phyloP scores from a whole-genome alignment of 2,888 invertebrate species.

The Himalopsyche tibetana region DNA sequence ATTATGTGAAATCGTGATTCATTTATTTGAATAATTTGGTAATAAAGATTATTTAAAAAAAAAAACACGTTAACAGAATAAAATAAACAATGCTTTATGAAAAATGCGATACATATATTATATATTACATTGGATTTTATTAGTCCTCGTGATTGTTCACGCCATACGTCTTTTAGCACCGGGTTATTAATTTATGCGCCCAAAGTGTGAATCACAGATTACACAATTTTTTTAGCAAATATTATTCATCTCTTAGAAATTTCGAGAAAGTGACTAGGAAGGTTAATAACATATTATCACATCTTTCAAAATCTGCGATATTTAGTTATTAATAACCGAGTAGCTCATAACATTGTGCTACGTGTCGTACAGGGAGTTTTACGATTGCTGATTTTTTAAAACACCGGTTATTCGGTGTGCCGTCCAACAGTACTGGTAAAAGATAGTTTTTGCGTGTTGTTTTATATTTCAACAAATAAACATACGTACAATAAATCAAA shows the following conservation, averaged over 20 bases:
- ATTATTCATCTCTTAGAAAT: neutral
- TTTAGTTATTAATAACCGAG: no score
- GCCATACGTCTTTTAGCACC: neutral
- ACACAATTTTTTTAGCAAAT: constrained; percentile 1
- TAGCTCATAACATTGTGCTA: no score
- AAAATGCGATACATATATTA: neutral
- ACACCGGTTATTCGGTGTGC: no score
- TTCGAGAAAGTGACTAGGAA: constrained; percentile 3
- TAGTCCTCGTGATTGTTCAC: neutral
- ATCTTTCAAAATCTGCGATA: no score
- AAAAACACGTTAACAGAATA: neutral
- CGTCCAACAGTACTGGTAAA: no score
- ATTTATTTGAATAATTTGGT: constrained; percentile 2
- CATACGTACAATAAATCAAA: no score
- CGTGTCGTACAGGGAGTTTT: no score
- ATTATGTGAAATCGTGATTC: neutral
- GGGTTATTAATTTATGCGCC: neutral
- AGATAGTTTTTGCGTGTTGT: no score
- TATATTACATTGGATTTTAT: neutral
- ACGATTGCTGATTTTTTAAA: no score
- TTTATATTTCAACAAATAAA: no score
- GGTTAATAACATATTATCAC: constrained; percentile 20
- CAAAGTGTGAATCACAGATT: neutral
- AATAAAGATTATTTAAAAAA: neutral
- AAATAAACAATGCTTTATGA: neutral